Conservation (phyloP, 2,113 vertebrate species). For the Nothobranchius kuhntae region DNA sequence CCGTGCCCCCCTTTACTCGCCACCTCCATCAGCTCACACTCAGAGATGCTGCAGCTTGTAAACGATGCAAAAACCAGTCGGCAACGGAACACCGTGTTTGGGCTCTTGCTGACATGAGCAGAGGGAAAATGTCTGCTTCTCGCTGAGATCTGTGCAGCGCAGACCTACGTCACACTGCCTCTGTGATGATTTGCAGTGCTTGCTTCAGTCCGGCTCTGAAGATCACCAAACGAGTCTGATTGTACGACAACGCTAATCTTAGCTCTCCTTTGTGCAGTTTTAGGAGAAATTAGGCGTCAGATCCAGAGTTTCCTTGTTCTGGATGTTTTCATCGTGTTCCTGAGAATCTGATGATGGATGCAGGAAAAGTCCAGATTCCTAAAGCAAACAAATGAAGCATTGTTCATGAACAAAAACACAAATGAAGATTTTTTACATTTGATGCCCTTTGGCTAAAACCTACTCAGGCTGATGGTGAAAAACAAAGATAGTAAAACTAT, state of each 20-base stretch:
- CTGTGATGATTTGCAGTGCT: slow-evolving; percentile 42
- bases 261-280: background rate
- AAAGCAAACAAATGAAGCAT: too few relatives aligned
- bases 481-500: too few relatives aligned
- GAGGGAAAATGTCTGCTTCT: slow-evolving; percentile 32
- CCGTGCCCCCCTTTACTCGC: slow-evolving; percentile 57
- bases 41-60: slow-evolving; percentile 32
- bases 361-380: too few relatives aligned
- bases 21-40: slow-evolving; percentile 67
- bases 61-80: slow-evolving; percentile 53
- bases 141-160: slow-evolving; percentile 31
- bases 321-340: background rate
- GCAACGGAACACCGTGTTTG: slow-evolving; percentile 45
- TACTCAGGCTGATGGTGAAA: too few relatives aligned
- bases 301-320: slow-evolving; percentile 12
- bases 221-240: slow-evolving; percentile 29
- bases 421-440: too few relatives aligned
- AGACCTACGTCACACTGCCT: background rate
- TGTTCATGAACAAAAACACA: too few relatives aligned
- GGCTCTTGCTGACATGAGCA: slow-evolving; percentile 32
- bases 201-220: slow-evolving; percentile 22
- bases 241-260: slow-evolving; percentile 25
- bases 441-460: too few relatives aligned
- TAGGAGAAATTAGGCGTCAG: background rate
- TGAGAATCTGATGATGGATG: background rate